phyloP scores from a whole-genome alignment of 2,888 invertebrate species.

The Xiphydria camelus region DNA sequence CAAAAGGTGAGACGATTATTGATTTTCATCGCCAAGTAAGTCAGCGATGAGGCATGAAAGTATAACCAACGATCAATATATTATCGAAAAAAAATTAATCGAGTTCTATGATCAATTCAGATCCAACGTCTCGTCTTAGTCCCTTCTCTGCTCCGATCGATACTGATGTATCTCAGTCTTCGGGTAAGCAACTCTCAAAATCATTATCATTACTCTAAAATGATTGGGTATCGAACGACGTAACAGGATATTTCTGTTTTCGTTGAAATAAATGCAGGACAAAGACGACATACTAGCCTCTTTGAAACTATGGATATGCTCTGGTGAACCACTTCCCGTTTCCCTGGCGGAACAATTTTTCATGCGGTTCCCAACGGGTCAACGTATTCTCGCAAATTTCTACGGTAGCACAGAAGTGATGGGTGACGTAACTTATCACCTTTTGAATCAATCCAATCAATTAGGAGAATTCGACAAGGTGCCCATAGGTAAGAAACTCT shows the following conservation, averaged over 20 bases:
- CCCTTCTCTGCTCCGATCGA: constrained; percentile 78
- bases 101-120: constrained; percentile 49
- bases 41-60: no score
- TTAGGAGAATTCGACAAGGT: constrained; percentile 69
- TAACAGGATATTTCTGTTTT: no score
- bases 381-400: constrained; percentile 78
- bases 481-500: constrained; percentile 77
- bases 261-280: constrained; percentile 47
- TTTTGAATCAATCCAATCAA: constrained; percentile 66
- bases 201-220: no score
- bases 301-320: constrained; percentile 82
- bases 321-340: constrained; percentile 79
- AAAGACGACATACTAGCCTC: constrained; percentile 61
- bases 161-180: constrained; percentile 74
- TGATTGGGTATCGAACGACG: no score
- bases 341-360: constrained; percentile 77
- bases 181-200: constrained; percentile 60
- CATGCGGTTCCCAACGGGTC: constrained; percentile 68
- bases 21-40: no score
- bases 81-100: neutral
- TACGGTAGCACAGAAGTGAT: constrained; percentile 92
- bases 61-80: neutral
- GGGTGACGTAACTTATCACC: constrained; percentile 85
- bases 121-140: constrained; percentile 82
- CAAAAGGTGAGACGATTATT: constrained; percentile 68